Conservation (phyloP, 2,888 invertebrate species). For the Augiades crinisus region DNA sequence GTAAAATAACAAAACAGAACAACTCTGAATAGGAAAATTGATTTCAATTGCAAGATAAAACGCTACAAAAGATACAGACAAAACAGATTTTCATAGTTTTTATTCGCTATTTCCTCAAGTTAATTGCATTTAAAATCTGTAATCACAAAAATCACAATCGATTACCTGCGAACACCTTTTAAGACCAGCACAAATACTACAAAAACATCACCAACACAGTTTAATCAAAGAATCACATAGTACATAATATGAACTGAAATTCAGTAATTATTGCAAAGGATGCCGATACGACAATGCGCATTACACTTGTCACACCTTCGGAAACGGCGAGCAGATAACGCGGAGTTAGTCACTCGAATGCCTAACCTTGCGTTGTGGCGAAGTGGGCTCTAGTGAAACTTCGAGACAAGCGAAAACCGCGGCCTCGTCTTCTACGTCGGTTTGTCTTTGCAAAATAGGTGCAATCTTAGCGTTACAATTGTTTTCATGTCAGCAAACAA, state of each 20-base stretch:
- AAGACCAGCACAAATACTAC: too few relatives aligned
- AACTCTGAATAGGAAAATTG: too few relatives aligned
- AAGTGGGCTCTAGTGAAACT: constrained; percentile 9
- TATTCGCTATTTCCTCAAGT: too few relatives aligned
- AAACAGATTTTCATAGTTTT: too few relatives aligned
- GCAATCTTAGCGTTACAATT: too few relatives aligned
- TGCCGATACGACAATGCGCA: not conserved
- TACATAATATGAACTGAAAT: not conserved
- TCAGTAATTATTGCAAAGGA: not conserved
- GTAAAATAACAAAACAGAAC: too few relatives aligned
- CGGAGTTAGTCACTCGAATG: constrained; percentile 15
- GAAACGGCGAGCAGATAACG: constrained; percentile 9
- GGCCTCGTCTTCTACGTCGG: not conserved
- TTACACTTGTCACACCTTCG: constrained; percentile 8
- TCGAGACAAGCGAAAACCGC: not conserved
- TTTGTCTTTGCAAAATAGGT: not conserved
- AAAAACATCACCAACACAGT: not conserved
- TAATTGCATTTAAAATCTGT: too few relatives aligned
- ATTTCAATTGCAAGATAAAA: too few relatives aligned
- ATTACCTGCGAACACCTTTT: too few relatives aligned
- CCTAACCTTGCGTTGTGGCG: constrained; percentile 17
- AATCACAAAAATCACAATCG: too few relatives aligned
- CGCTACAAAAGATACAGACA: too few relatives aligned
- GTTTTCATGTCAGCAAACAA: too few relatives aligned
- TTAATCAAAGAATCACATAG: not conserved